Evolutionary conservation across 2,797 vertebrate genomes (phyloP), one percentile per base, ranked within the genome.

Genomic region (Mus caroli): DNA sequence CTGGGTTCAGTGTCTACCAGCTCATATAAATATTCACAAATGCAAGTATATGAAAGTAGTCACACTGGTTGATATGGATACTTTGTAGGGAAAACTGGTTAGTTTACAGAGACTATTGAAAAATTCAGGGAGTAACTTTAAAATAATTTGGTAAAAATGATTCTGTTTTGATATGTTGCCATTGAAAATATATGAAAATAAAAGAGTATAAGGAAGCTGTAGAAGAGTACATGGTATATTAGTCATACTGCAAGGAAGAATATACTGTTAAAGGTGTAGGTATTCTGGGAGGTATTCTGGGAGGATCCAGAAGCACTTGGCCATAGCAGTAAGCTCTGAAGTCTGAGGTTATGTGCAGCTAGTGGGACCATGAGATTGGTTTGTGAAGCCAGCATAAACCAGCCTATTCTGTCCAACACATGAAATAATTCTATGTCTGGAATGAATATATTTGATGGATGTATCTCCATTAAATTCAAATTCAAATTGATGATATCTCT

Each of bases 101-200:
- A 84, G 3, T 6, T 71, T 92, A 13, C n/a, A 90, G 34, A 75
- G n/a, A 69, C 37, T 11, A 60, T 50, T n/a, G 46, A 52, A 46
- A 73, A 91, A 91, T 24, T 28, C 84, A 90, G 12, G 7, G 3
- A 78, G 37, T 37, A 0, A 11, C 24, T 86, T 89, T 92, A 50
- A 24, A 64, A 24, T n/a, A 19, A 88, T 24, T 56, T 67, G 3
- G 67, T 91, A 11, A 19, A 12, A 69, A 85, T 3, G 52, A 13
- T 6, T 2, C 14, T 67, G 0, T 2, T 67, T 78, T 89, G 78
- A 34, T 34, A 69, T 56, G 90, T 87, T 46, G 0, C 31, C 24
- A 85, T 69, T 14, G 43, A 75, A 96, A 73, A 28, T 60, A 79
- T 2, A 90, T 75, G 26, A 43, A 60, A 88, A 78, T 60, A 19